Evolutionary conservation across 2,797 vertebrate genomes (phyloP), one percentile per base, ranked within the genome.

Genomic region (Cottoperca gobio): DNA sequence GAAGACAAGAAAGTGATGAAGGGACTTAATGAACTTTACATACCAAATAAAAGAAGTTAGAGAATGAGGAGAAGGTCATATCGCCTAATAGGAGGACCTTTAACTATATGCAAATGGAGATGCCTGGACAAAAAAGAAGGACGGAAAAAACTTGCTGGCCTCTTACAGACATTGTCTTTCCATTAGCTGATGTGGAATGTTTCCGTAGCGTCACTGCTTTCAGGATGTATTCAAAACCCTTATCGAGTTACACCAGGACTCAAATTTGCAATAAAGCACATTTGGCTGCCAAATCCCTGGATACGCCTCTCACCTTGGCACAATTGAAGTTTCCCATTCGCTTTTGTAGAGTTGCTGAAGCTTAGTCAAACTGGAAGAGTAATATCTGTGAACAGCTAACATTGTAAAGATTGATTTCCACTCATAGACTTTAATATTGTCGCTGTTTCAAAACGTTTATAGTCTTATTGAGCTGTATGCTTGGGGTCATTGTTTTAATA

Each of bases 81-180:
- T 71, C 60, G 73, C 52, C 59, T 42, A 54, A 77, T 14, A 7
- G 40, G 37, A 63, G 73, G 40, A 76, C 21, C 55, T 70, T 73
- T 78, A 68, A 72, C n/a, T 37, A 10, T 42, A 64, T 72, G 62
- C 67, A 84, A 76, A 79, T 33, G 17, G 21, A 62, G 48, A 50
- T 49, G 59, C 46, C 24, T 54, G 4, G 21, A 57, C 7, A 59
- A 57, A 59, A n/a, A 35, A 1, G 8, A 5, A 28, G 37, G 5
- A 8, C 23, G 23, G n/a, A n/a, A 17, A 54, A 65, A 24, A 11
- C 26, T 63, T 49, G 48, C 28, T 64, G n/a, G 16, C 21, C 54
- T 61, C 26, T 55, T 43, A 43, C 13, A 65, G 40, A 46, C 8
- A 17, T 46, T 52, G n/a, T 50, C 40, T 48, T 70, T 5, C 31